Evolutionary conservation across 2,888 invertebrate genomes (phyloP).

Genomic region (Limnephilus auricula): DNA sequence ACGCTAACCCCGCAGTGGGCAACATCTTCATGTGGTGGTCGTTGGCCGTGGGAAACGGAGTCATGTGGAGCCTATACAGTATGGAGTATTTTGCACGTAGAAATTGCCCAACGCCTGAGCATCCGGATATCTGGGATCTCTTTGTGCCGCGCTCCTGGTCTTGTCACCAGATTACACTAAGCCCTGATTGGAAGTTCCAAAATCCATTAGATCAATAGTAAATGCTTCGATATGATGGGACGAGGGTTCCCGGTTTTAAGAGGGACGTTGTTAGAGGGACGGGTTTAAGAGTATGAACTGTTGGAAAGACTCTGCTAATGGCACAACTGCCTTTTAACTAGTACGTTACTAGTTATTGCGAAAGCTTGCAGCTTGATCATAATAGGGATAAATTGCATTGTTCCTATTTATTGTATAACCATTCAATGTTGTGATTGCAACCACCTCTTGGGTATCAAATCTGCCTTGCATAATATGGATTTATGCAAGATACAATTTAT

Average conservation of each 20-base stretch:
- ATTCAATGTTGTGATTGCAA: neutral
- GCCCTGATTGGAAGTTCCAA: constrained; percentile 31
- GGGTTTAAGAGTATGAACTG: too few relatives aligned
- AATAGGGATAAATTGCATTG: neutral
- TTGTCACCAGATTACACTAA: constrained; percentile 68
- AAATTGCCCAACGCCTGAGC: constrained; percentile 79
- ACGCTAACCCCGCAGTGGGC: constrained; percentile 68
- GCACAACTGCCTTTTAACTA: neutral
- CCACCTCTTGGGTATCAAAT: neutral
- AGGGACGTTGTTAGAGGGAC: too few relatives aligned
- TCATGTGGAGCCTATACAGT: constrained; percentile 86
- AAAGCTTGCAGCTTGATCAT: neutral
- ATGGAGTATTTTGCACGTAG: constrained; percentile 91
- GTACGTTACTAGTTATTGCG: neutral
- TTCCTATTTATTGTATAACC: too few relatives aligned
- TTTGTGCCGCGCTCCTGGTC: constrained; percentile 77
- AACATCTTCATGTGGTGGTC: constrained; percentile 93
- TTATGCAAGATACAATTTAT: neutral
- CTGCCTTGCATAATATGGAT: neutral
- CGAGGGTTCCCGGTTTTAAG: neutral
- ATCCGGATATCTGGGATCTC: constrained; percentile 70
- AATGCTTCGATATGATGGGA: neutral
- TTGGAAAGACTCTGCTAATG: neutral
- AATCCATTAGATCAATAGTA: constrained; percentile 26
- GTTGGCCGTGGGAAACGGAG: constrained; percentile 87